Evolutionary conservation across 2,797 vertebrate species (phyloP).

Genomic region (Amazona ochrocephala): DNA sequence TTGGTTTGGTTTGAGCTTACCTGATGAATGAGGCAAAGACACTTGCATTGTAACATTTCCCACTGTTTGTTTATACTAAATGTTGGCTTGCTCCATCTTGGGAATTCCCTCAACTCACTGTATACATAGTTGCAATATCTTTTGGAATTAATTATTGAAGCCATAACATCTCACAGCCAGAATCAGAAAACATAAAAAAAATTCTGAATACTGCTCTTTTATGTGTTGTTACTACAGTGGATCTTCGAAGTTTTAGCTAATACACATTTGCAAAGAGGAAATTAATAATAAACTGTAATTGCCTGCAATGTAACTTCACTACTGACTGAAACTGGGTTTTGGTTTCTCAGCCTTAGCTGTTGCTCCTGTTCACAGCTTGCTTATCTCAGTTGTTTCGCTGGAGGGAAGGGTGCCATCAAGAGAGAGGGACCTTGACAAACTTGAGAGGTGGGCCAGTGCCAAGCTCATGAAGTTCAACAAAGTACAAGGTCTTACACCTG

Average conservation of each 20-base stretch:
- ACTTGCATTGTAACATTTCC: accelerated
- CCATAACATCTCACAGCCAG: neutral
- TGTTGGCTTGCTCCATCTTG: neutral
- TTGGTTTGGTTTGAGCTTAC: neutral
- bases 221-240: neutral
- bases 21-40: neutral
- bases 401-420: neutral
- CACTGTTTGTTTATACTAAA: neutral
- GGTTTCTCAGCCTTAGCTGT: neutral
- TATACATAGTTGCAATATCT: neutral
- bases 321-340: neutral
- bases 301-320: neutral
- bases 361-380: neutral
- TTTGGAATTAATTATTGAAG: neutral
- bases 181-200: neutral
- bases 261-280: neutral
- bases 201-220: neutral
- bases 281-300: neutral
- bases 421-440: neutral
- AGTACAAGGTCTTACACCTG: neutral
- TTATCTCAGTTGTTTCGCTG: neutral
- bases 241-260: neutral
- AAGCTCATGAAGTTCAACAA: neutral
- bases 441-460: neutral
- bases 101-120: neutral